Base-by-base conservation (phyloP, 2,888 invertebrate genomes). In the Pseudoips prasinana region DNA sequence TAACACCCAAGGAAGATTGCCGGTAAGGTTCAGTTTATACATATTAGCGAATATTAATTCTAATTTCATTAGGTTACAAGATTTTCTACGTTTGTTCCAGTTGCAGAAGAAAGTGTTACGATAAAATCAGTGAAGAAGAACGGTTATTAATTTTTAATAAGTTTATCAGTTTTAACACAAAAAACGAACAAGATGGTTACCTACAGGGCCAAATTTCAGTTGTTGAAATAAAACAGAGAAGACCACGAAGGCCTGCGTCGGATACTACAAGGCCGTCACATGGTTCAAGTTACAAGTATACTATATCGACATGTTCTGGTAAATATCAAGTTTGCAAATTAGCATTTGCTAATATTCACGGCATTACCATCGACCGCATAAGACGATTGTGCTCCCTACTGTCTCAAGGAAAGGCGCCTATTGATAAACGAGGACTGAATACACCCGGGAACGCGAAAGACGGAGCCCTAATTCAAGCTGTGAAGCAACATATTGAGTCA, bases 331-430 rank as follows among this genome's bases (percentile, higher is more conserved):
- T 30, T 24, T 23, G 24, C 30, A 18, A 9, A 19, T 24, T 10
- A 19, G 24, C 18, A 19, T 30, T 30, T 30, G 10, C 24, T 30
- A 17, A 23, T 18, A 23, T 10, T 17, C n/a, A 23, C 9, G 33
- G 26, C 19, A 22, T 33, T 26, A 26, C 20, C 19, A 26, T 8
- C 11, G 33, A 33, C 18, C 25, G 26, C 10, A 10, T 33, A 9
- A 26, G 26, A 26, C 8, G 27, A 20, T 26, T 33, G 8, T 26
- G 33, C 22, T 26, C 20, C 19, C 22, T 33, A 8, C 19, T 33
- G 14, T 18, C 22, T 22, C 26, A 22, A 22, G 22, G 29, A 10
- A 29, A 29, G 14, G 22, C 8, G 7, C 27, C 27, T 8, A 27
- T 20, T 9, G 33, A 33, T 27, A 26, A 25, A 8, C 9, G 33